These are phyloP conservation scores for Engystomops pustulosus DNA, from an alignment of 2,113 vertebrate species.

Conservation along the genomic window DNA sequence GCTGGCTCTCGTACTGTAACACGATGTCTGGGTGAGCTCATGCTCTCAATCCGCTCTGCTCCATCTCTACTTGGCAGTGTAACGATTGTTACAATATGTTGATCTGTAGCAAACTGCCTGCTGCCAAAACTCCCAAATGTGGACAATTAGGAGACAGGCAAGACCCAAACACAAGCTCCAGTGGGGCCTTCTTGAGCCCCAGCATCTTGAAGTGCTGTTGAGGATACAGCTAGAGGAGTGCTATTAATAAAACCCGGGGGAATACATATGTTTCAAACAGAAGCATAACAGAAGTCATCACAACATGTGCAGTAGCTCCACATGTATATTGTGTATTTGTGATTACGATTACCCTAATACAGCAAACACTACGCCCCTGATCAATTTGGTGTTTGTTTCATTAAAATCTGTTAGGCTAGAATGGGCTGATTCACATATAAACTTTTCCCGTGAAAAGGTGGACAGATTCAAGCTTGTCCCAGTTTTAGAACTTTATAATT, in stretches of 20 bases:
- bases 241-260: neutral
- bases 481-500: too few species aligned
- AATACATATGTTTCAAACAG: neutral
- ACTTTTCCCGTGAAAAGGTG: too few species aligned
- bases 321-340: too few species aligned
- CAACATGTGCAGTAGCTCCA: neutral
- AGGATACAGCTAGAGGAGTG: neutral
- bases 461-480: too few species aligned
- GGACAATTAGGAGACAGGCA: conserved; percentile 43
- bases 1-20: conserved; percentile 44
- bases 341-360: too few species aligned
- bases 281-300: neutral
- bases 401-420: too few species aligned
- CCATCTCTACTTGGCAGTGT: conserved; percentile 54
- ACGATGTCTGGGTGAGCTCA: conserved; percentile 56
- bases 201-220: neutral
- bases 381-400: too few species aligned
- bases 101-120: conserved; percentile 37
- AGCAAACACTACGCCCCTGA: too few species aligned
- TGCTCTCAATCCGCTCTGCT: conserved; percentile 50
- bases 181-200: neutral
- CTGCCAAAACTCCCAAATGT: conserved; percentile 56
- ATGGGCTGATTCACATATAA: too few species aligned
- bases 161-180: conserved; percentile 31
- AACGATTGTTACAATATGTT: conserved; percentile 53